These are phyloP conservation scores for Scaptomyza cyrtandrae DNA, from an alignment of 2,888 invertebrate species.

Conservation along the genomic window DNA sequence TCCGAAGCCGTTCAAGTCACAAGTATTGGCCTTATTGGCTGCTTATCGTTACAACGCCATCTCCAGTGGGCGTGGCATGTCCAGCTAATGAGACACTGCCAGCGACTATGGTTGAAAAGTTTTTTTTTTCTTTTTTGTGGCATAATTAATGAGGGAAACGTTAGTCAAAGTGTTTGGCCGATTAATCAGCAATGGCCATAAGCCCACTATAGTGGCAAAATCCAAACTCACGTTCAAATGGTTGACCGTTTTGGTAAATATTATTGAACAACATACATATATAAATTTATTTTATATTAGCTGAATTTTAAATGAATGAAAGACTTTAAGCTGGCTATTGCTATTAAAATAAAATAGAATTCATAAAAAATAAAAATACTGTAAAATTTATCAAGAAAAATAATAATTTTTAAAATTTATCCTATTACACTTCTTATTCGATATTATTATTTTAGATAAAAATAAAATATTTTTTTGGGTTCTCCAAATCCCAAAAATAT, in stretches of 20 bases:
- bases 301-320: neutral
- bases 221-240: conserved; percentile 15
- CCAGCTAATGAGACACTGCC: conserved; percentile 62
- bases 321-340: neutral
- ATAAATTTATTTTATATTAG: neutral
- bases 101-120: conserved; percentile 39
- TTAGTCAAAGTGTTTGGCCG: conserved; percentile 49
- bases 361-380: no score
- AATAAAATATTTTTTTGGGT: no score
- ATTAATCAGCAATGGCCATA: conserved; percentile 55
- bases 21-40: conserved; percentile 54
- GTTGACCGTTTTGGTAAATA: conserved; percentile 4
- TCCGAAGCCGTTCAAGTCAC: conserved; percentile 7
- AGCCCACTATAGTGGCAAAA: neutral
- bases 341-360: neutral
- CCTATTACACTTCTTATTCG: no score
- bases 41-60: conserved; percentile 63
- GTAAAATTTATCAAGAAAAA: no score
- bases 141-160: conserved; percentile 59
- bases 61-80: conserved; percentile 56
- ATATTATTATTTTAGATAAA: no score
- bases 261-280: neutral
- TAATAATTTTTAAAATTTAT: no score
- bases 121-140: conserved; percentile 32
- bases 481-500: no score